Conservation (phyloP, 2,113 vertebrate genomes). For the Mus spicilegus region DNA sequence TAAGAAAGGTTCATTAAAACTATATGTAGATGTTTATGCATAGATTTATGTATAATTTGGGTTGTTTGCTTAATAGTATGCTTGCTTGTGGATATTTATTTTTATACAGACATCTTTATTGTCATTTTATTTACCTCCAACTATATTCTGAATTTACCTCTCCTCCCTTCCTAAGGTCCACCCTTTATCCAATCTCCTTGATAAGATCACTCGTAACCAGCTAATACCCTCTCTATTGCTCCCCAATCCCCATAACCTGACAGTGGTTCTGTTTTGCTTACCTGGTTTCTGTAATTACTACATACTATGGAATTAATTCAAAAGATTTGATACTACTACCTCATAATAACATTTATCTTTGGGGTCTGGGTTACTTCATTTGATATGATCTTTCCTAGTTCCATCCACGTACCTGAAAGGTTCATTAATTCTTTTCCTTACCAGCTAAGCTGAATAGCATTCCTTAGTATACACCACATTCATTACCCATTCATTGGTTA, state of each 20-base stretch:
- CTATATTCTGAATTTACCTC: background rate
- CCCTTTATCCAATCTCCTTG: background rate
- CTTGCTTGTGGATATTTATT: background rate
- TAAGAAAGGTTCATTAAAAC: background rate
- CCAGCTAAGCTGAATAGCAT: background rate
- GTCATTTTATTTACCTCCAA: background rate
- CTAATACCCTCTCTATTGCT: background rate
- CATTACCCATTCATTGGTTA: background rate
- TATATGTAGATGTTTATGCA: background rate
- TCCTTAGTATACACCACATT: background rate
- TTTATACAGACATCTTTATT: background rate
- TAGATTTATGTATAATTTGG: background rate
- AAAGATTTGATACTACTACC: background rate
- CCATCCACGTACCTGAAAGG: background rate
- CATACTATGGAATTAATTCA: background rate
- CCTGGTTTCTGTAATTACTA: background rate
- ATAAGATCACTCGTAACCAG: background rate
- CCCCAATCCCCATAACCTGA: background rate
- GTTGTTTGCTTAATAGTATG: background rate
- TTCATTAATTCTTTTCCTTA: background rate
- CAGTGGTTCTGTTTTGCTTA: background rate
- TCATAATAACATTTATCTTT: background rate
- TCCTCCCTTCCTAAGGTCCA: background rate
- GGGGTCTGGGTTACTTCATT: background rate
- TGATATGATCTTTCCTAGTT: background rate